Conservation (phyloP, 2,797 vertebrate species). For the Margarornis squamiger region DNA sequence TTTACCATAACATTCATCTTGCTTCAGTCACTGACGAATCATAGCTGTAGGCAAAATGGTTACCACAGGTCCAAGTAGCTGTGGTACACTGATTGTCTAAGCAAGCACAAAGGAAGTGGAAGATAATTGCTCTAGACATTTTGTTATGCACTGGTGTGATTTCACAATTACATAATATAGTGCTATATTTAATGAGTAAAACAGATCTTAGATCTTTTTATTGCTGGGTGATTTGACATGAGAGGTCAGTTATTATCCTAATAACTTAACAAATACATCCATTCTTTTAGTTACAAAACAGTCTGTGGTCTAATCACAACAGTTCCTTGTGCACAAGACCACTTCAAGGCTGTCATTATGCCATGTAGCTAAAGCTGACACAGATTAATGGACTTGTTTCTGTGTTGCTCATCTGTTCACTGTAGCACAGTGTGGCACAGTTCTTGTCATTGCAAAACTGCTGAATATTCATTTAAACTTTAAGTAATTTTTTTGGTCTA, state of each 20-base stretch:
- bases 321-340: slow-evolving; percentile 8
- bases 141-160: neutral
- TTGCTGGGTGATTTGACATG: neutral
- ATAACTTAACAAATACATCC: neutral
- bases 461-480: slow-evolving; percentile 8
- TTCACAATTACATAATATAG: slow-evolving; percentile 1
- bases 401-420: neutral
- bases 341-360: neutral
- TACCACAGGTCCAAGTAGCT: neutral
- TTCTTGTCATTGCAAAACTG: neutral
- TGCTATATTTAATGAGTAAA: neutral
- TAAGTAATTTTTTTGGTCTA: neutral
- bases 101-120: neutral
- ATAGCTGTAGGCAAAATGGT: neutral
- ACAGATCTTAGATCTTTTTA: neutral
- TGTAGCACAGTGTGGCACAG: neutral
- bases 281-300: neutral
- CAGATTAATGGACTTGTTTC: slow-evolving; percentile 34
- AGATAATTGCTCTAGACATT: slow-evolving; percentile 25
- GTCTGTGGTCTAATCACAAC: neutral
- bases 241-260: neutral
- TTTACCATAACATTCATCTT: neutral
- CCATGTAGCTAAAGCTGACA: neutral
- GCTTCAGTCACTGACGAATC: neutral
- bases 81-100: neutral